Conservation (phyloP, 2,888 invertebrate genomes). For the Pecten maximus region DNA sequence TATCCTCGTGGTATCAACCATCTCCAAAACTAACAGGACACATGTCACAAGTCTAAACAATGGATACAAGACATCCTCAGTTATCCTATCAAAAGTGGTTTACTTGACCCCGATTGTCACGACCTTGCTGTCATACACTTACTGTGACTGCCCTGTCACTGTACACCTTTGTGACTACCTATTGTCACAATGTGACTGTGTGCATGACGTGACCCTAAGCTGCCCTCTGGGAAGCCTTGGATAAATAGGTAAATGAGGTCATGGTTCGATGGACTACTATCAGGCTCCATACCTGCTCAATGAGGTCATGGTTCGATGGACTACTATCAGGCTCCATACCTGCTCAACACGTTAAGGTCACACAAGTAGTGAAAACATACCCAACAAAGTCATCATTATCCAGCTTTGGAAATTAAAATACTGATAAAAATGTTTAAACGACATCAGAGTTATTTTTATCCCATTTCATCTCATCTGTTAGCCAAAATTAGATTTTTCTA, state of each 20-base stretch:
- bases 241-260: no score
- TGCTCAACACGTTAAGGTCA: not conserved
- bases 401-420: slow-evolving; percentile 17
- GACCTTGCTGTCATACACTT: not conserved
- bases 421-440: slow-evolving; percentile 1
- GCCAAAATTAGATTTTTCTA: slow-evolving; percentile 20
- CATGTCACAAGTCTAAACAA: not conserved
- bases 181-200: not conserved
- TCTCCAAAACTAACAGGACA: not conserved
- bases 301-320: no score
- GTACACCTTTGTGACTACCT: not conserved
- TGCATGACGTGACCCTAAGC: not conserved
- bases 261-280: no score
- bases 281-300: not conserved
- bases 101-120: no score
- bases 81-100: no score
- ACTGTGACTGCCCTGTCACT: not conserved
- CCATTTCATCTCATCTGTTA: not conserved
- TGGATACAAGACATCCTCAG: not conserved
- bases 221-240: not conserved
- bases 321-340: no score
- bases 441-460: not conserved
- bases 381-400: not conserved
- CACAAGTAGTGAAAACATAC: not conserved
- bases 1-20: not conserved